Base-by-base conservation (phyloP, 1,140 invertebrate genomes). In the Trichonephila clavata region DNA sequence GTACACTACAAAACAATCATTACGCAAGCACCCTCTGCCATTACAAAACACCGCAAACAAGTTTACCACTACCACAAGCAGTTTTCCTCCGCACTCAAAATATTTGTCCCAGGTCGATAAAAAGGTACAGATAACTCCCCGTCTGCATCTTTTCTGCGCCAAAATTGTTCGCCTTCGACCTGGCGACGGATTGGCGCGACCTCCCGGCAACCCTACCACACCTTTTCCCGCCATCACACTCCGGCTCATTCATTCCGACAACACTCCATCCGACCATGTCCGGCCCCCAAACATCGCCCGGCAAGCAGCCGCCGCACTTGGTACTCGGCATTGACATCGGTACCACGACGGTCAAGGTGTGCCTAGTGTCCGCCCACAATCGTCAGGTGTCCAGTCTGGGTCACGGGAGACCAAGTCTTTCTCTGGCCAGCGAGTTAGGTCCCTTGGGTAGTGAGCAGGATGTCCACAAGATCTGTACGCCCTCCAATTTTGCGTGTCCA, bases 311-410 rank as follows among this genome's bases (percentile, higher is more conserved):
- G 27, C 81, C 50, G 14, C 86, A 86, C 13, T 18, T 94, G 10
- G 91, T 97, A 60, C 96, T 98, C 80, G 98, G 98, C n/a, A 97
- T 98, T 94, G 98, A 98, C 95, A 97, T 98, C 71, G 98, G 98
- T 4, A 98, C 98, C 2, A 98, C 98, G 13, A 98, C 98, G 1
- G 97, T 98, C 0, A 98, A 98, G 97, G 97, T 97, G 61, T 97
- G 97, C 94, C 96, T 98, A 6, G 96, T 97, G 81, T 97, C 97
- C 95, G 96, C 96, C 2, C 95, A 96, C 63, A 86, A 32, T 43
- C 21, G 50, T 20, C 43, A 61, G 95, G 96, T 96, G 95, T 96
- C 63, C 94, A 95, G 18, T 93, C 94, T 0, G 87, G 94, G 13
- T 97, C 97, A 10, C 96, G 97, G 87, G 97, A 98, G 95, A 97